phyloP scores from a whole-genome alignment of 2,113 vertebrate species.

The Thamnaconus septentrionalis region DNA sequence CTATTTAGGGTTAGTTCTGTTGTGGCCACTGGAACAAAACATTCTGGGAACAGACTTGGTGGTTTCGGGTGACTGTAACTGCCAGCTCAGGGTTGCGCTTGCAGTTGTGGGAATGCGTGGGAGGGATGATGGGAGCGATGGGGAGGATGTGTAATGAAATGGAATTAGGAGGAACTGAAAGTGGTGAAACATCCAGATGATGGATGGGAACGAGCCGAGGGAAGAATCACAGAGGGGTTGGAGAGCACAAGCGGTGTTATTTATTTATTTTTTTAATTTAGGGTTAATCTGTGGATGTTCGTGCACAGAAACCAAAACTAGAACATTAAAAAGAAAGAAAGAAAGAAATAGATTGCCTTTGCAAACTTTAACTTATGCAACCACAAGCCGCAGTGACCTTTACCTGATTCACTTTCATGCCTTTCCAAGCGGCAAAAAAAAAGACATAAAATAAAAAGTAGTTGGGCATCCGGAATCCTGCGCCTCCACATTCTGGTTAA shows the following conservation, averaged over 20 bases:
- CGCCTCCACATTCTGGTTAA: slow-evolving; percentile 44
- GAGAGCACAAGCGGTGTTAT: not conserved
- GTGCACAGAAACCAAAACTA: not conserved
- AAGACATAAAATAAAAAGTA: not conserved
- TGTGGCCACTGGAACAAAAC: slow-evolving; percentile 28
- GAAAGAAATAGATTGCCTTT: slow-evolving; percentile 6
- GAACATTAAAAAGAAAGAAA: slow-evolving; percentile 17
- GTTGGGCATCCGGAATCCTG: not conserved
- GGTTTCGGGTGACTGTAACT: slow-evolving; percentile 46
- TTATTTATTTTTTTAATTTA: not conserved
- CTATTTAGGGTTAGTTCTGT: slow-evolving; percentile 50
- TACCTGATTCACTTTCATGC: slow-evolving; percentile 54
- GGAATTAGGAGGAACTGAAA: slow-evolving; percentile 47
- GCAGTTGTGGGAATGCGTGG: slow-evolving; percentile 56
- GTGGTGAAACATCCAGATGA: slow-evolving; percentile 32
- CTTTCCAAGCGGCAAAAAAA: slow-evolving; percentile 27
- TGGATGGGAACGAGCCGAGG: not conserved
- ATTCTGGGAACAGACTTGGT: slow-evolving; percentile 50
- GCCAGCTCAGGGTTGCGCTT: slow-evolving; percentile 19
- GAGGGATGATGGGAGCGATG: slow-evolving; percentile 32
- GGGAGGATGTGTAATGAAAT: slow-evolving; percentile 22
- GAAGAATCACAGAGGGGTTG: not conserved
- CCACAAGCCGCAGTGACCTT: slow-evolving; percentile 24
- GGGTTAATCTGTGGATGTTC: not conserved
- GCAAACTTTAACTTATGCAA: slow-evolving; percentile 20